Base-by-base conservation (phyloP, 2,888 invertebrate species). In the Hyalella azteca region DNA sequence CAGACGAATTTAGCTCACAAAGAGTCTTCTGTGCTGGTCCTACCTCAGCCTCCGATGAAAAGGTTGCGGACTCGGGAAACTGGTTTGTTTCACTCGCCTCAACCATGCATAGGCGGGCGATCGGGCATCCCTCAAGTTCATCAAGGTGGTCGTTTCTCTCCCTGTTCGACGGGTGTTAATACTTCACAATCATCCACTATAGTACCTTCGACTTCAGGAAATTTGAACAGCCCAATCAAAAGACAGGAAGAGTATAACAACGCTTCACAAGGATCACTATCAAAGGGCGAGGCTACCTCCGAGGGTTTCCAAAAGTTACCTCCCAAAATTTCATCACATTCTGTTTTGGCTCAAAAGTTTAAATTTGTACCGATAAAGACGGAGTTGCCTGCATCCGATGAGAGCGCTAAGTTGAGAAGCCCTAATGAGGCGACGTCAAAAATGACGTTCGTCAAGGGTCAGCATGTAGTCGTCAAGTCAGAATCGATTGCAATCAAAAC, bases 331-430 rank as follows among this genome's bases (percentile, higher is more conserved):
- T 66, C 66, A 36, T 32, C 66, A 4, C 66, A 36, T 66, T 11
- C 36, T 19, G 5, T 66, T 22, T 7, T 39, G 36, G 36, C 66
- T 19, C 66, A 32, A 36, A 66, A 66, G 29, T 66, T 66, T 13
- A 66, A 66, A 66, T 66, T 66, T 66, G 36, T 66, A 36, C 66
- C 66, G 26, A 66, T 66, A 32, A 66, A 66, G 36, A 66, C 66
- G 22, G 66, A 66, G 19, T 36, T 39, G 13, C 32, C 36, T 19
- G 29, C 36, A 29, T 19, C 66, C 32, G 66, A 66, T 36, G 66
- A 66, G 32, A 36, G 22, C 19, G 36, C 32, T 11, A 66, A 66
- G 29, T 66, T 36, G 7, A 66, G 66, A 36, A 66, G 36, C 36
- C 66, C 66, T 36, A 7, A 36, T 4, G 66, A 66, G 36, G 19